phyloP scores from a whole-genome alignment of 2,797 vertebrate species.

The Kryptopterus vitreolus region DNA sequence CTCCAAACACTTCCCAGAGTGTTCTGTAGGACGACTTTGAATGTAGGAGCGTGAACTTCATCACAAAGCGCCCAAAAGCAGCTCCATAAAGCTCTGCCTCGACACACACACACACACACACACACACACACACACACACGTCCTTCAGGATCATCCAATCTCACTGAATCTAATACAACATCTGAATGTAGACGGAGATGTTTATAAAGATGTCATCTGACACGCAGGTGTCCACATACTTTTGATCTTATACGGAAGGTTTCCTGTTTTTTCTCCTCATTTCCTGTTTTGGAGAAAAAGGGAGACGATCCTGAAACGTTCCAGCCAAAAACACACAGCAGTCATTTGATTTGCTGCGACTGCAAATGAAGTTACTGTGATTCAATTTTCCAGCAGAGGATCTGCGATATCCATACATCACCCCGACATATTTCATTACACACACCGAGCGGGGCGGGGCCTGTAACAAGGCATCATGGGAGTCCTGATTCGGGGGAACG shows the following conservation, averaged over 20 bases:
- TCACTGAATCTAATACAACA: too few species aligned
- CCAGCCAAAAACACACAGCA: constrained; percentile 74
- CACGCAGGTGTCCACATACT: too few species aligned
- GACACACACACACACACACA: too few species aligned
- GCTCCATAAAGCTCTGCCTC: too few species aligned
- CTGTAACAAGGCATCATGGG: constrained; percentile 75
- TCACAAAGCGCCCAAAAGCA: too few species aligned
- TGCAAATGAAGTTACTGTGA: constrained; percentile 87
- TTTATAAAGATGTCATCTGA: too few species aligned
- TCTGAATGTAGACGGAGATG: too few species aligned
- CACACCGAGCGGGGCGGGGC: constrained; percentile 71
- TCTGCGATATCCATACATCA: constrained; percentile 82
- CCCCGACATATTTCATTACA: constrained; percentile 83
- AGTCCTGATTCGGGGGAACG: constrained; percentile 67
- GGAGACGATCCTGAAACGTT: constrained; percentile 57
- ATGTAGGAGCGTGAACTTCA: too few species aligned
- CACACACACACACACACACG: too few species aligned
- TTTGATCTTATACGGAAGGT: neutral
- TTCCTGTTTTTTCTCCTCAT: neutral
- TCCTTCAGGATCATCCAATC: too few species aligned
- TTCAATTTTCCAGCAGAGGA: constrained; percentile 83
- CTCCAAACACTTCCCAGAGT: too few species aligned
- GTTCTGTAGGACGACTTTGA: too few species aligned
- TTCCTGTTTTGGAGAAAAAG: neutral
- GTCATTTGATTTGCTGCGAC: constrained; percentile 83